A percentile compares a stretch with the other conserved stretches of the same genome.
Evolutionary conservation across 1,140 invertebrate genomes (phyloP).

Genomic region (Aphidius gifuensis): DNA sequence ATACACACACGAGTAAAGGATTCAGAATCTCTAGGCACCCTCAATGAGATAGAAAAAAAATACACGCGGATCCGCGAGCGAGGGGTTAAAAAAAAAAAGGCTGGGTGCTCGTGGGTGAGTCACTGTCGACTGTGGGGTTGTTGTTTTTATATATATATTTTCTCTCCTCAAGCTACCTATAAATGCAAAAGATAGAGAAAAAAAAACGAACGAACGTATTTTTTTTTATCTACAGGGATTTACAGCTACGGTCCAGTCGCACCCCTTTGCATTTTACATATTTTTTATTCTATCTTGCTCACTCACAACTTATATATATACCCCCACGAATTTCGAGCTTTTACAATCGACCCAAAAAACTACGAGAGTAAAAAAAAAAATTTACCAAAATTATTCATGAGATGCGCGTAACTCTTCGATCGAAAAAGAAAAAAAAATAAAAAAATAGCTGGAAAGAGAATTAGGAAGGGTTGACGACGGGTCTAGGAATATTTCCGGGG

Average conservation of each 20-base stretch:
- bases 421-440: background rate
- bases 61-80: slow-evolving; percentile 12
- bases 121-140: slow-evolving; percentile 14
- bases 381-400: slow-evolving; percentile 50
- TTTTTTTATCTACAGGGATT: slow-evolving; percentile 53
- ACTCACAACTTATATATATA: slow-evolving; percentile 19
- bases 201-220: no score
- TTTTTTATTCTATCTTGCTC: slow-evolving; percentile 9
- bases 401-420: slow-evolving; percentile 42
- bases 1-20: slow-evolving; percentile 10
- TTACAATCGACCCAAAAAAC: slow-evolving; percentile 37
- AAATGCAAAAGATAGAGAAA: no score
- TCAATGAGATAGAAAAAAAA: slow-evolving; percentile 6
- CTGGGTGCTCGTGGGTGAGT: slow-evolving; percentile 26
- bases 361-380: slow-evolving; percentile 21
- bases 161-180: no score
- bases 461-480: slow-evolving; percentile 33
- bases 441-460: slow-evolving; percentile 31
- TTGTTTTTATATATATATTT: slow-evolving; percentile 5
- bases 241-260: slow-evolving; percentile 47
- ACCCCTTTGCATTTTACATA: slow-evolving; percentile 31
- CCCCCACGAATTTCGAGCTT: slow-evolving; percentile 23
- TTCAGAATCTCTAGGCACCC: slow-evolving; percentile 2
- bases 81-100: slow-evolving; percentile 18
- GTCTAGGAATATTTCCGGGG: slow-evolving; percentile 6